Base-by-base conservation (phyloP, 2,888 invertebrate species). In the Meliscaeva auricollis region DNA sequence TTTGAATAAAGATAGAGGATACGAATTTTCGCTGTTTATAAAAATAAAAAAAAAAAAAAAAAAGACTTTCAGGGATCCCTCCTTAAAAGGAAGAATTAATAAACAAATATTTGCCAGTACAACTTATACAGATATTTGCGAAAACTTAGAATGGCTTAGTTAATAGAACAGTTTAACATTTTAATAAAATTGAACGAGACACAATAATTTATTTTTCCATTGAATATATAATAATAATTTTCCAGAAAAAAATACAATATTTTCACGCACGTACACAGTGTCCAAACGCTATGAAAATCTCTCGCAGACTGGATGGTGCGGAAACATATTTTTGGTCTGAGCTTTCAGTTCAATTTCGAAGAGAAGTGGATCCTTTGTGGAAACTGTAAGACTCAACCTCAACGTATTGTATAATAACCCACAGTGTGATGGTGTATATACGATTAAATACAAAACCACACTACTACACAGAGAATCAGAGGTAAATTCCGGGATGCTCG, bases 261-360 rank as follows among this genome's bases (percentile, higher is more conserved):
- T 52, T 46, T 44, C 60, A 75, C 80, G 69, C 85, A 64, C 80
- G 72, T 46, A 20, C 13, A 22, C 46, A 20, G 4, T 20, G 62
- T 69, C 80, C 76, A 75, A 76, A 77, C 81, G 81, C 41, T 73
- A 76, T 76, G 76, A 76, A 85, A 85, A 69, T 68, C 68, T 73
- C 80, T 81, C 81, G 81, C 81, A 81, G 85, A 85, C 85, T 85
- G 80, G 85, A 81, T 85, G 70, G 64, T 80, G 85, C 85, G 56
- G 48, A 73, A 44, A 64, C 41, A 15, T 77, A 60, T 46, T 68
- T 54, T 80, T 52, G 60, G 17, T 72, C 13, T 76, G 81, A 73
- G 85, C 76, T 85, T 76, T 85, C 68, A 35, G 26, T 20, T 50
- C 22, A 46, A n/a, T 46, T 50, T 30, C 11, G 38, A 26, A 38